Conservation (phyloP, 2,888 invertebrate species). For the Therioaphis trifolii region DNA sequence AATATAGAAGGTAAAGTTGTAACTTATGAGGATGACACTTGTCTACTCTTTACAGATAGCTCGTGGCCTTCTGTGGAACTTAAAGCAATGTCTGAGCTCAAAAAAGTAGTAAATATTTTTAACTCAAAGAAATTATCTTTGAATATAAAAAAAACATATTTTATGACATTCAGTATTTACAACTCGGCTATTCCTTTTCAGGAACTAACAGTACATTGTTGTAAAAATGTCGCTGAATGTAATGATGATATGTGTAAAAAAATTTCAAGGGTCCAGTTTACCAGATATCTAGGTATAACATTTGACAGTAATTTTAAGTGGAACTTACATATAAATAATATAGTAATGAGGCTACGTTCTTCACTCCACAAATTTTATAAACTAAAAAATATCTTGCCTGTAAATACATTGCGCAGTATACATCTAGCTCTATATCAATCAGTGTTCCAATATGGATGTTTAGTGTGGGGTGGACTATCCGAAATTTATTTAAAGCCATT, state of each 20-base stretch:
- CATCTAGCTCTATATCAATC: background rate
- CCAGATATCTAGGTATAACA: background rate
- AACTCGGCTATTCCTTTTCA: background rate
- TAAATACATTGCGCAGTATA: background rate
- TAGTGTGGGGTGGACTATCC: background rate
- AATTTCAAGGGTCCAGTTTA: background rate
- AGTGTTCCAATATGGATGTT: constrained; percentile 7
- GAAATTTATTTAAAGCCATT: too few species aligned
- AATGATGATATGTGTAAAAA: background rate
- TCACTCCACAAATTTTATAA: too few species aligned
- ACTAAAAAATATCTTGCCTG: too few species aligned
- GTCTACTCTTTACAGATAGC: too few species aligned
- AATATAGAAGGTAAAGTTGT: too few species aligned
- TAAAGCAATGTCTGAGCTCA: too few species aligned
- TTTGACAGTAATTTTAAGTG: background rate
- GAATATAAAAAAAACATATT: background rate
- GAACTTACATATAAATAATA: background rate
- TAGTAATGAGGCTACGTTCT: too few species aligned
- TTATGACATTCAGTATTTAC: constrained; percentile 3
- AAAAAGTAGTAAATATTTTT: background rate
- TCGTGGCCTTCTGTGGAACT: too few species aligned
- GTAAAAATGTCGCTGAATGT: background rate
- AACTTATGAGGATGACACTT: too few species aligned
- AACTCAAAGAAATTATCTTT: constrained; percentile 8
- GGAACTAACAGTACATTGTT: background rate